Conservation (phyloP, 1,140 invertebrate species). For the Diabrotica undecimpunctata region DNA sequence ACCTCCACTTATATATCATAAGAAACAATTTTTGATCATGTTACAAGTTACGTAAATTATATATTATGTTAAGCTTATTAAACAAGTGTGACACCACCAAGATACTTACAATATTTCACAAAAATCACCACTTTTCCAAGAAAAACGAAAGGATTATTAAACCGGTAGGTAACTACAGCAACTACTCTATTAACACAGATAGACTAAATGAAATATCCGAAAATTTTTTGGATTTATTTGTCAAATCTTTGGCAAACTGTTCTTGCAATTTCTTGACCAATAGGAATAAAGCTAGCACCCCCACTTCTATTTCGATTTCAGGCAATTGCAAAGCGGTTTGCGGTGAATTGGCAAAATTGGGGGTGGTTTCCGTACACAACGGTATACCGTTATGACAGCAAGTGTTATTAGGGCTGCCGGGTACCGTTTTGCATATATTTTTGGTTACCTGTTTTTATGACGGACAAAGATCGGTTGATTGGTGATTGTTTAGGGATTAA, state of each 20-base stretch:
- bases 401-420: neutral
- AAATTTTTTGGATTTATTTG: slow-evolving; percentile 7
- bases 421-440: neutral
- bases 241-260: slow-evolving; percentile 1
- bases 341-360: slow-evolving; percentile 8
- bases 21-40: too few relatives aligned
- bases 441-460: slow-evolving; percentile 6
- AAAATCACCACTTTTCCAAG: too few relatives aligned
- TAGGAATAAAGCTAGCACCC: neutral
- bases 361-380: slow-evolving; percentile 12
- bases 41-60: too few relatives aligned
- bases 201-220: neutral
- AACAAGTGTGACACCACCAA: too few relatives aligned
- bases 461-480: too few relatives aligned
- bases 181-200: too few relatives aligned
- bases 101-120: too few relatives aligned
- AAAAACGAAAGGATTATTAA: too few relatives aligned
- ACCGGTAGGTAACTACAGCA: too few relatives aligned
- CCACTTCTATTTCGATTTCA: neutral
- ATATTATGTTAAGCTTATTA: too few relatives aligned
- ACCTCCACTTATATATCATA: too few relatives aligned
- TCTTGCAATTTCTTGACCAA: slow-evolving; percentile 5
- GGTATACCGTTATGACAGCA: slow-evolving; percentile 4
- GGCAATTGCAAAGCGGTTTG: slow-evolving; percentile 5
- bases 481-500: too few relatives aligned